phyloP scores from a whole-genome alignment of 1,140 invertebrate genomes.

The Copidosoma floridanum region DNA sequence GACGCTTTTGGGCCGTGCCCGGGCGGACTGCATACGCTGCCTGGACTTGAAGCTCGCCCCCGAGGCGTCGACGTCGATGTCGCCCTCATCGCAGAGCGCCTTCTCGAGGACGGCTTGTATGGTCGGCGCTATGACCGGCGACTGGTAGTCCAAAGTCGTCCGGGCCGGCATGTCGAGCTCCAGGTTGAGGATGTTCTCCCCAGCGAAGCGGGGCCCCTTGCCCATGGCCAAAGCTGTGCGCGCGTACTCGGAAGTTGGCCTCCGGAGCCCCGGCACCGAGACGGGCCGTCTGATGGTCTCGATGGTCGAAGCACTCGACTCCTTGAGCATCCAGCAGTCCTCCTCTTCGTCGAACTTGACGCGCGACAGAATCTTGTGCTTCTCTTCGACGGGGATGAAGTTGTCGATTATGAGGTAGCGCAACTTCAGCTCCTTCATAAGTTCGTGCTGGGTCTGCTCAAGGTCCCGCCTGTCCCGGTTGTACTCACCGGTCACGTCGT shows the following conservation, averaged over 20 bases:
- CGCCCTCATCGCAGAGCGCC: conserved; percentile 70
- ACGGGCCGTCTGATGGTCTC: conserved; percentile 61
- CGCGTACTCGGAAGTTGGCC: conserved; percentile 75
- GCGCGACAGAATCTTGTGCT: conserved; percentile 75
- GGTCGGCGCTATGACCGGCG: conserved; percentile 68
- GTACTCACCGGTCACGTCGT: conserved; percentile 81
- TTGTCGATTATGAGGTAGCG: conserved; percentile 91
- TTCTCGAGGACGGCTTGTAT: conserved; percentile 73
- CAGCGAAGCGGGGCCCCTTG: conserved; percentile 63
- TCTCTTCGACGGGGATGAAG: conserved; percentile 91
- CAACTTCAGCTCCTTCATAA: conserved; percentile 75
- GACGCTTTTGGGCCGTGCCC: conserved; percentile 45
- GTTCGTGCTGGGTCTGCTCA: conserved; percentile 76
- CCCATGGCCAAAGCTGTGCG: conserved; percentile 62
- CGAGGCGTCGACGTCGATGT: conserved; percentile 70
- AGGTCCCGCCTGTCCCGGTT: conserved; percentile 76
- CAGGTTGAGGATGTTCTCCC: conserved; percentile 81
- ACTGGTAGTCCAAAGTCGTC: conserved; percentile 78
- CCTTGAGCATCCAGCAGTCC: conserved; percentile 73
- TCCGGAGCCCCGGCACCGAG: conserved; percentile 63
- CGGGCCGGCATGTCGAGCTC: conserved; percentile 77
- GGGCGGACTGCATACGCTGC: conserved; percentile 43
- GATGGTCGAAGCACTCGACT: conserved; percentile 49
- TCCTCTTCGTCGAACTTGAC: conserved; percentile 85
- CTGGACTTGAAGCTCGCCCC: conserved; percentile 44